These are phyloP conservation scores for Nothoprocta perdicaria DNA, from an alignment of 2,113 vertebrate species.

Conservation along the genomic window DNA sequence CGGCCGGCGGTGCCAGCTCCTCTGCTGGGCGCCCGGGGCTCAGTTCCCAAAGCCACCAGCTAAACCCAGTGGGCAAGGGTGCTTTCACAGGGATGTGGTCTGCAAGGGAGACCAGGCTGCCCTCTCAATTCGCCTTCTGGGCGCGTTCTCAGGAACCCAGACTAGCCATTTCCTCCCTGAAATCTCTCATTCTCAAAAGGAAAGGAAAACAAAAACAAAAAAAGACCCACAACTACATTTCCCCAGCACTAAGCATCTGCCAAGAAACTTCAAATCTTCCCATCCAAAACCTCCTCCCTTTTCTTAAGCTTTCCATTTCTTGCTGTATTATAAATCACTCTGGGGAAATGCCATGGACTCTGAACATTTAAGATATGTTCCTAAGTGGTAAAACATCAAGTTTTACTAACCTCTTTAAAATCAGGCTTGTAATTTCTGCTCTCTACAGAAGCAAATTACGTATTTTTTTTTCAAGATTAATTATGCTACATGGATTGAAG, in stretches of 20 bases:
- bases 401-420: not conserved
- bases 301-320: conserved; percentile 31
- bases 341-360: not conserved
- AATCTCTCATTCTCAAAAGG: conserved; percentile 16
- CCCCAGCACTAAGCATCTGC: conserved; percentile 6
- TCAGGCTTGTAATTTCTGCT: not conserved
- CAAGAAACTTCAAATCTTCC: conserved; percentile 43
- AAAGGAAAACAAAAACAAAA: not conserved
- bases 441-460: conserved; percentile 10
- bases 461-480: not conserved
- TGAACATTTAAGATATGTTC: not conserved
- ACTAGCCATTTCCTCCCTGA: conserved; percentile 19
- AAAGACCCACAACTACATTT: not conserved
- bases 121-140: not conserved
- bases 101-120: not conserved
- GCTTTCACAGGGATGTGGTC: not conserved
- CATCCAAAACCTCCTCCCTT: conserved; percentile 9
- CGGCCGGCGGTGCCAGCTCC: rapidly evolving
- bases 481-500: not conserved
- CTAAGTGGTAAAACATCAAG: not conserved
- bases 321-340: conserved; percentile 30
- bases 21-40: not conserved
- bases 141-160: not conserved
- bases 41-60: not conserved
- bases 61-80: not conserved